Conservation (phyloP, 2,888 invertebrate genomes). For the Julus scandinavius region DNA sequence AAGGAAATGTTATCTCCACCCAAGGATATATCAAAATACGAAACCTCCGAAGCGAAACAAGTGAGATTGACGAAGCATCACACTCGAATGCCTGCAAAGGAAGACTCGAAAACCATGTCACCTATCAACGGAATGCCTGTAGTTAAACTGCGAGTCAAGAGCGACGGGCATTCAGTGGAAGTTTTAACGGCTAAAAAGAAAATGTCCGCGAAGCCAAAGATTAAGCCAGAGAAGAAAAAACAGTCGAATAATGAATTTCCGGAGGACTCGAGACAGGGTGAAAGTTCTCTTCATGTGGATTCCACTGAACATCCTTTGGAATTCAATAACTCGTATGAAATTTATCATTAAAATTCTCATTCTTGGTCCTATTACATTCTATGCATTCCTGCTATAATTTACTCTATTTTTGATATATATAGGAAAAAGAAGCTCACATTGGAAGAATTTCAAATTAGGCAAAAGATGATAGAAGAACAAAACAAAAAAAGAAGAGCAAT, state of each 20-base stretch:
- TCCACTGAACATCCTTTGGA: neutral
- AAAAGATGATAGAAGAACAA: slow-evolving; percentile 81
- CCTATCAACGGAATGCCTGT: slow-evolving; percentile 30
- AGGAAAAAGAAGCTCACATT: slow-evolving; percentile 59
- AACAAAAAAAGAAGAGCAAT: slow-evolving; percentile 80
- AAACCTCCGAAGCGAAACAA: slow-evolving; percentile 1
- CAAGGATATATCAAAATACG: neutral
- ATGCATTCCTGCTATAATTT: neutral
- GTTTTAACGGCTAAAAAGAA: slow-evolving; percentile 43
- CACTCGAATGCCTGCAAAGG: neutral
- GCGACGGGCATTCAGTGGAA: slow-evolving; percentile 46
- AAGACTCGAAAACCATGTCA: neutral
- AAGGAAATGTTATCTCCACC: slow-evolving; percentile 38
- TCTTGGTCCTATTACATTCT: neutral
- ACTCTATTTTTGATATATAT: neutral
- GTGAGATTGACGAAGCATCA: slow-evolving; percentile 19
- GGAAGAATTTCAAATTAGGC: slow-evolving; percentile 76
- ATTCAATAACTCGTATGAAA: neutral
- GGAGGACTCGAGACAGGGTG: neutral
- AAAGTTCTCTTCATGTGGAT: neutral
- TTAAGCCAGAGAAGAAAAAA: neutral
- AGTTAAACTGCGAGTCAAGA: slow-evolving; percentile 44
- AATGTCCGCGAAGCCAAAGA: neutral
- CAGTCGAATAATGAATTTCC: neutral
- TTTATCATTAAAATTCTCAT: too few species aligned